Conservation (phyloP, 2,888 invertebrate genomes). For the Drosophila koepferae region DNA sequence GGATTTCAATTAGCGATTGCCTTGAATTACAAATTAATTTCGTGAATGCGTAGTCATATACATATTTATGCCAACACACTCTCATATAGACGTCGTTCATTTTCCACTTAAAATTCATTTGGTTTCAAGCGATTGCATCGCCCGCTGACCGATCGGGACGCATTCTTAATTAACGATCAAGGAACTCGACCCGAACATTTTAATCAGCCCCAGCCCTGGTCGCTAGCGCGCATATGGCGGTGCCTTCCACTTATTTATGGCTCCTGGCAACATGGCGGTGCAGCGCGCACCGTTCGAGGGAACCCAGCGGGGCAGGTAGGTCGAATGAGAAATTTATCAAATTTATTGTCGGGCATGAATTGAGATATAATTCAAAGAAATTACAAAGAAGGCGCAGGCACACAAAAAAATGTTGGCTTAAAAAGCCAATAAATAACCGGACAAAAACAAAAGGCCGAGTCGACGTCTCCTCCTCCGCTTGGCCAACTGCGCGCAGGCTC, state of each 20-base stretch:
- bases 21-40: conserved; percentile 45
- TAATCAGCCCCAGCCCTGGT: conserved; percentile 58
- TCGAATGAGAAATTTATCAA: conserved; percentile 77
- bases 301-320: conserved; percentile 68
- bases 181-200: conserved; percentile 71
- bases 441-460: conserved; percentile 54
- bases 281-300: conserved; percentile 42
- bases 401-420: conserved; percentile 66
- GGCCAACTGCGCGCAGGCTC: conserved; percentile 28
- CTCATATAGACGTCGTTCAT: conserved; percentile 57
- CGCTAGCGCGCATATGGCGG: conserved; percentile 42
- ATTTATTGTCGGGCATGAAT: conserved; percentile 73
- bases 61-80: conserved; percentile 21
- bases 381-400: conserved; percentile 62
- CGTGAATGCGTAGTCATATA: conserved; percentile 20
- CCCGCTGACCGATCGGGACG: conserved; percentile 29
- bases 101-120: conserved; percentile 65
- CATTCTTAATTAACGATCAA: conserved; percentile 68
- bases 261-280: conserved; percentile 46
- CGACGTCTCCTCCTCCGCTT: conserved; percentile 13
- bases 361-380: conserved; percentile 81
- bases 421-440: conserved; percentile 69
- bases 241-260: conserved; percentile 65
- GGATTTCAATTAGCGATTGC: conserved; percentile 54
- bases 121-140: conserved; percentile 37